Evolutionary conservation across 2,113 vertebrate species (phyloP).

Genomic region (Condylura cristata): DNA sequence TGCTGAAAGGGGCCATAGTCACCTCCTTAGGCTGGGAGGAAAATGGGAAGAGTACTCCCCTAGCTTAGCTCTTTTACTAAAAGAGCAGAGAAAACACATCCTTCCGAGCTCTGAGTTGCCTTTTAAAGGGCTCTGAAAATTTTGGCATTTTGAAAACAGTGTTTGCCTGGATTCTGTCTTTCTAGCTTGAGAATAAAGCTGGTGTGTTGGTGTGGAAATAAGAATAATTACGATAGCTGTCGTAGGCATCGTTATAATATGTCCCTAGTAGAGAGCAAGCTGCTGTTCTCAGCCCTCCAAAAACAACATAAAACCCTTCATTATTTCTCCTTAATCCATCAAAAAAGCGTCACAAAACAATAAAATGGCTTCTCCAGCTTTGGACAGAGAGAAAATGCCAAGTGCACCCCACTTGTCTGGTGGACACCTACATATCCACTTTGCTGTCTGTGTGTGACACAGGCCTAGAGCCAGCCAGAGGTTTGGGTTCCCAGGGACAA

Average conservation of each 20-base stretch:
- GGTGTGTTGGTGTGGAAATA: neutral
- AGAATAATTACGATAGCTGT: too few species aligned
- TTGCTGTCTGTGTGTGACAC: neutral
- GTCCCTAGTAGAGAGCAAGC: rapidly evolving
- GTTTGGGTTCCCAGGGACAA: neutral
- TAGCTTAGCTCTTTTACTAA: neutral
- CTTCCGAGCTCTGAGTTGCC: neutral
- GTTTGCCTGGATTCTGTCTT: neutral
- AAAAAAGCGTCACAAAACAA: neutral
- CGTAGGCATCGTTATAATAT: rapidly evolving
- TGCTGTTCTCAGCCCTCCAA: neutral
- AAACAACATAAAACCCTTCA: neutral
- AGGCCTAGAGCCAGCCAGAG: rapidly evolving
- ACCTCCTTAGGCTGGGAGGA: neutral
- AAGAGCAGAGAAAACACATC: neutral
- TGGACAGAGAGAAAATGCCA: neutral
- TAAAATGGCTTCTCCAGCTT: neutral
- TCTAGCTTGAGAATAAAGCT: neutral
- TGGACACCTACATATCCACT: rapidly evolving
- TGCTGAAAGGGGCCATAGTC: neutral
- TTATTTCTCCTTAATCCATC: neutral
- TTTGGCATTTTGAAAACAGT: neutral
- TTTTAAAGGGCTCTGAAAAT: neutral
- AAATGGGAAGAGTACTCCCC: rapidly evolving
- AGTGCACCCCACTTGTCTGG: neutral